Evolutionary conservation across 1,140 invertebrate genomes (phyloP), one percentile per base, ranked within the genome.

Genomic region (Magallana angulata): DNA sequence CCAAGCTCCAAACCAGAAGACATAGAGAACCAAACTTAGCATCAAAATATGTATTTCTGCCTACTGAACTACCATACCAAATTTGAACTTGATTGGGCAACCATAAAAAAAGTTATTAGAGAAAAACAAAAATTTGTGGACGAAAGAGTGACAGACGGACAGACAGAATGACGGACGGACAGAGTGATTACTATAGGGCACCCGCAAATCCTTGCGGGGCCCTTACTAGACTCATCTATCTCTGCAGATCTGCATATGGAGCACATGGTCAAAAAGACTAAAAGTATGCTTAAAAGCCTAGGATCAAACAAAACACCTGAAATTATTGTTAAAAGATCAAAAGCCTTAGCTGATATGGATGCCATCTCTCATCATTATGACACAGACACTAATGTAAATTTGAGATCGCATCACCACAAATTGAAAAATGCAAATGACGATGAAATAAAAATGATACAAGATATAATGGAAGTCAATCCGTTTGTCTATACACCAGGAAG

Each of bases 241-340:
- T 24, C 85, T 71, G 62, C 85, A 56, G 85, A 85, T 57, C 85
- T 68, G 6, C 85, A 85, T 9, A 71, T 71, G 30, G 85, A 85
- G 62, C 62, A 85, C 56, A 30, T 56, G n/a, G 36, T 71, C 5
- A 11, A 30, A n/a, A 85, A 85, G 36, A 57, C 56, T 0, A 85
- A 85, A 30, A 14, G 16, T 56, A 36, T 85, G 30, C 56, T 85
- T 18, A 85, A 85, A 76, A 60, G 18, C n/a, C 56, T 5, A 56
- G 48, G 85, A 56, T 62, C 4, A 14, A 85, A 24, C 11, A 76
- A 85, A 16, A 85, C 18, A 62, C 18, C 57, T 18, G 8, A 24
- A 24, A 9, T 58, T 30, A 9, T 59, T 24, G 30, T 60, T 14
- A 84, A 84, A 58, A 84, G 48, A 60, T 84, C 83, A n/a, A 84